Percentiles rank a stretch among this genome's conserved stretches.
phyloP scores from a whole-genome alignment of 2,888 invertebrate species.

The Chloromyia formosa region DNA sequence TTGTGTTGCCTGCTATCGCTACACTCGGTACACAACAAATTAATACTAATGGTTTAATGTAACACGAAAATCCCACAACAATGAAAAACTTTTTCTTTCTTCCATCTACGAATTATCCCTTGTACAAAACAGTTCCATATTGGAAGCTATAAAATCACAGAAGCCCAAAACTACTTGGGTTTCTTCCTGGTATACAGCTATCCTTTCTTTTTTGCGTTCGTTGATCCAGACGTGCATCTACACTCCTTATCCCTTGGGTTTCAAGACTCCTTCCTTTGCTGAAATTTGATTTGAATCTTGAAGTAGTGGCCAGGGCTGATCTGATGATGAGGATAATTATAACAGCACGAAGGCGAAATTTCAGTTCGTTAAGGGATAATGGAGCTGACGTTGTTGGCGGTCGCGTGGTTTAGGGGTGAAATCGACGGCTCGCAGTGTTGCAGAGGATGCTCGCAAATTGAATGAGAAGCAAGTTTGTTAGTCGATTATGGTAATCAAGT shows the following conservation, averaged over 20 bases:
- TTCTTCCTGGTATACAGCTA: slow-evolving; percentile 1
- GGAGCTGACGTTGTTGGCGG: slow-evolving; percentile 3
- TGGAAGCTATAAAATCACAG: slow-evolving; percentile 40
- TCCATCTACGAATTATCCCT: slow-evolving; percentile 34
- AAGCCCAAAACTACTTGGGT: slow-evolving; percentile 12
- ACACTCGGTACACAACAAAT: slow-evolving; percentile 48
- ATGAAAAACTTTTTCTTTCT: slow-evolving; percentile 48
- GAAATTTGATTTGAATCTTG: slow-evolving; percentile 50
- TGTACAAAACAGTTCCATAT: slow-evolving; percentile 15
- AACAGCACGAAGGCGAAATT: slow-evolving; percentile 37
- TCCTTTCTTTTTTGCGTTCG: slow-evolving; percentile 1
- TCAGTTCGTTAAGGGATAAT: slow-evolving; percentile 37
- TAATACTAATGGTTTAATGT: slow-evolving; percentile 52
- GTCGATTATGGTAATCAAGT: slow-evolving; percentile 51
- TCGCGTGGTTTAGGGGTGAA: not conserved
- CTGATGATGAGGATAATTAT: slow-evolving; percentile 49
- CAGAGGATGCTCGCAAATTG: slow-evolving; percentile 18
- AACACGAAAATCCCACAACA: slow-evolving; percentile 50
- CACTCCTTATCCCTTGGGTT: slow-evolving; percentile 2
- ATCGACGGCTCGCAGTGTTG: slow-evolving; percentile 1
- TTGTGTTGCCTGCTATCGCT: not conserved
- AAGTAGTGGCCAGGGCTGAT: slow-evolving; percentile 42
- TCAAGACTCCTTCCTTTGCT: slow-evolving; percentile 35
- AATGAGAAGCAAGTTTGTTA: slow-evolving; percentile 41
- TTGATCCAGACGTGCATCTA: too few relatives aligned